Base-by-base conservation (phyloP, 2,888 invertebrate species). In the Ceraclea dissimilis region DNA sequence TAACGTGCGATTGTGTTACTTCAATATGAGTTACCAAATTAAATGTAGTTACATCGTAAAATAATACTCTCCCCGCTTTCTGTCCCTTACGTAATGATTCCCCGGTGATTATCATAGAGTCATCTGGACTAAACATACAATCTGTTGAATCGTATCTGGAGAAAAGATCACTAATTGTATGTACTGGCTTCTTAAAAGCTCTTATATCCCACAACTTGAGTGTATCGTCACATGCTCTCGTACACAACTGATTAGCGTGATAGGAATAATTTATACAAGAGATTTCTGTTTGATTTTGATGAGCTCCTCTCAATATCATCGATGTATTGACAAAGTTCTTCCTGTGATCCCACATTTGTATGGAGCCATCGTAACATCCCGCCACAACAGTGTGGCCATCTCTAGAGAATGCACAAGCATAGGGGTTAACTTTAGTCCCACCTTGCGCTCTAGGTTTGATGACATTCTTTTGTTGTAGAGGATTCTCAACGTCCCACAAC, bases 281-380 rank as follows among this genome's bases (percentile, higher is more conserved):
- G 20, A 93, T 90, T 68, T 94, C 95, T 0, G 80, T 76, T 2
- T 88, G 88, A 63, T 81, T 83, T 54, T 81, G 78, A 71, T 98
- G 97, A 0, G 93, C 94, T 54, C 82, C 84, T 52, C 93, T 76
- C 0, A 91, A 76, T 16, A 90, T 75, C 59, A 85, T 78, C 0
- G 89, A 81, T 0, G 94, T 92, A 66, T 93, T 94, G 0, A 97
- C 96, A 67, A 86, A 93, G 68, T 86, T 87, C 67, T 88, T 92
- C 22, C 95, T 81, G 51, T 93, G 88, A 68, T 99, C 98, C 98
- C 99, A 99, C 75, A 97, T 86, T 71, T 98, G 98, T 53, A 97
- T 82, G 0, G 93, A 93, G 0, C 99, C 99, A 71, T 99, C 99
- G 47, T 82, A 82, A 68, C 98, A 97, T 0, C 90, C 98, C 56